Conservation (phyloP, 2,797 vertebrate genomes). For the Bradypodion pumilum region DNA sequence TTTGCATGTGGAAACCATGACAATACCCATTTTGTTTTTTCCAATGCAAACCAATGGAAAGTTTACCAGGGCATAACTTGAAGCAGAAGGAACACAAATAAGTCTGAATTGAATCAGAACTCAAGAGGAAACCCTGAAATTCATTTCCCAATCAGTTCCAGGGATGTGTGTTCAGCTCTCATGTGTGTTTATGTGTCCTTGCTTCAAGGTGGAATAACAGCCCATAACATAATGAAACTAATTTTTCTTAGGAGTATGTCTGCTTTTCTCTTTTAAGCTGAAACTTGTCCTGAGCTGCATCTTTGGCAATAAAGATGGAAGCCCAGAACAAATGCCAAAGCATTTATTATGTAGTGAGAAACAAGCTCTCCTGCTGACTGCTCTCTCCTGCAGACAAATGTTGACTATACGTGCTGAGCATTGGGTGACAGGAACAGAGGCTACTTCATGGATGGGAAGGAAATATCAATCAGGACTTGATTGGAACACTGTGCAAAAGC, state of each 20-base stretch:
- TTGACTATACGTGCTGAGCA: constrained; percentile 37
- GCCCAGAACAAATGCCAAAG: constrained; percentile 21
- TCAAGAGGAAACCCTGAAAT: too few relatives aligned
- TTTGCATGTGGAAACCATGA: too few relatives aligned
- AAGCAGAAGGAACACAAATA: too few relatives aligned
- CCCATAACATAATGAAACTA: constrained; percentile 30
- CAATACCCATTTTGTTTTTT: too few relatives aligned
- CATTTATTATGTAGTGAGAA: constrained; percentile 35
- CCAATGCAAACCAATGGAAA: too few relatives aligned
- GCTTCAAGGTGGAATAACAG: not conserved
- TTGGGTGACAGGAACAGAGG: constrained; percentile 7
- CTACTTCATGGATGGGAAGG: constrained; percentile 36
- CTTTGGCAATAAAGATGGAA: constrained; percentile 30
- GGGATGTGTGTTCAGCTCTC: too few relatives aligned
- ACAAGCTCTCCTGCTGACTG: constrained; percentile 26
- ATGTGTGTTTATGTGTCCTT: not conserved
- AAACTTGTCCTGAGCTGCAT: constrained; percentile 35
- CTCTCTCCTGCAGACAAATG: constrained; percentile 46
- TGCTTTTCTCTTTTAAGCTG: constrained; percentile 12
- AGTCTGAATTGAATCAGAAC: too few relatives aligned
- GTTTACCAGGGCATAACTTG: too few relatives aligned
- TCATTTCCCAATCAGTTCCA: too few relatives aligned
- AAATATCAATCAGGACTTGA: constrained; percentile 27
- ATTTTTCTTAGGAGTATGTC: constrained; percentile 14
- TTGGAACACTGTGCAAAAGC: not conserved